Evolutionary conservation across 2,113 vertebrate genomes (phyloP).

Genomic region (Anseranas semipalmata): DNA sequence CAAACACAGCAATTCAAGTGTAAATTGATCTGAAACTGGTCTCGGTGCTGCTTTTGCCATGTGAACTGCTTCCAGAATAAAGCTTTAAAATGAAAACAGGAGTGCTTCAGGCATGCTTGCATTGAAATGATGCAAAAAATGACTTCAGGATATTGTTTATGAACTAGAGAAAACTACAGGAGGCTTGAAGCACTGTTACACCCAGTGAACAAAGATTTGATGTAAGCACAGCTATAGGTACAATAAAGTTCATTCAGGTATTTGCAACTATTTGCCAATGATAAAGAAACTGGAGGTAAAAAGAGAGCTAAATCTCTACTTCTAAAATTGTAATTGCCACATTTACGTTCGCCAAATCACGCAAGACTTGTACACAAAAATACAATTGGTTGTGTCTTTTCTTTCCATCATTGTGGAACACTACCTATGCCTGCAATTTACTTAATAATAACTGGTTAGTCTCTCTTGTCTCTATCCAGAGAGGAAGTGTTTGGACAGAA

Average conservation of each 20-base stretch:
- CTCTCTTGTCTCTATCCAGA: background rate
- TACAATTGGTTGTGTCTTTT: background rate
- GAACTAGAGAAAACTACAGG: background rate
- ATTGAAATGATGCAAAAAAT: background rate
- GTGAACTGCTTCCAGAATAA: background rate
- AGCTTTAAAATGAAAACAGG: background rate
- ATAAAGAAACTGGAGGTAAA: background rate
- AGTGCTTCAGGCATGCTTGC: background rate
- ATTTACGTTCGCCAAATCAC: background rate
- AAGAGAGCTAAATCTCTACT: too few relatives aligned
- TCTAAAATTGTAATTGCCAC: background rate
- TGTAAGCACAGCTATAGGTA: background rate
- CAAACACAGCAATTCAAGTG: background rate
- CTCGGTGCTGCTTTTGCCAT: background rate
- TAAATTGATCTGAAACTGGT: background rate
- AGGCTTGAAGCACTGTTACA: background rate
- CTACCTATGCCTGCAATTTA: background rate
- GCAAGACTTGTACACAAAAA: background rate
- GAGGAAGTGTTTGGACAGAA: background rate
- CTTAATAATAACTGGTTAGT: background rate
- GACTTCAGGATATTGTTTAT: background rate
- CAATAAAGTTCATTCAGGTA: background rate
- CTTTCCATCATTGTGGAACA: background rate
- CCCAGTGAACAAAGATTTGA: background rate
- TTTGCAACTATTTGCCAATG: background rate